A percentile compares a stretch with the other conserved stretches of the same genome.
phyloP scores from a whole-genome alignment of 1,140 invertebrate species.

The Kradibia gibbosae region DNA sequence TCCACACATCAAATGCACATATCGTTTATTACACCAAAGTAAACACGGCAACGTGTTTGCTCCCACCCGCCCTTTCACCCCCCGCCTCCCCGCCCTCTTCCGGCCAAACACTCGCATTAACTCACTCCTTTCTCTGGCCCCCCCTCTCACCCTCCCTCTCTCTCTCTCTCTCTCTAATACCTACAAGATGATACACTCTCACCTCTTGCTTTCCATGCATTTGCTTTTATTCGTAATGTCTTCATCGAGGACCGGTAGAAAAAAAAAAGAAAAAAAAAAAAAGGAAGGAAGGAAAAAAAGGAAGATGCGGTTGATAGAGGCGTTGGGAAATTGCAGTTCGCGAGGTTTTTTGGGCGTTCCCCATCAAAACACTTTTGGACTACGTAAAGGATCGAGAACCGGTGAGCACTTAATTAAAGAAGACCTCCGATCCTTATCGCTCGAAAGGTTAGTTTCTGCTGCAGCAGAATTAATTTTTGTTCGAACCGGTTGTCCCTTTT shows the following conservation, averaged over 20 bases:
- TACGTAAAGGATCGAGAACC: neutral
- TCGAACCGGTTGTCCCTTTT: neutral
- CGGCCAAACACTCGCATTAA: neutral
- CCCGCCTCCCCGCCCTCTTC: too few relatives aligned
- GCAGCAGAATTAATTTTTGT: neutral
- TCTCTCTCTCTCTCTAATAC: neutral
- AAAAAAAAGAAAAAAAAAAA: neutral
- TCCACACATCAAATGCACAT: neutral
- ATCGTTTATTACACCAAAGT: conserved; percentile 39
- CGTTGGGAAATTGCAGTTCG: conserved; percentile 23
- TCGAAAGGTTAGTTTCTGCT: neutral
- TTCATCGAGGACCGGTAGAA: neutral
- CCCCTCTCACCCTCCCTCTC: neutral
- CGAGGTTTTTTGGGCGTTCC: neutral
- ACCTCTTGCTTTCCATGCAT: neutral
- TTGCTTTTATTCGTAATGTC: conserved; percentile 27
- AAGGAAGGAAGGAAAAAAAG: neutral
- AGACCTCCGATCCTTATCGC: neutral
- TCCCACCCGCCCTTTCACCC: neutral
- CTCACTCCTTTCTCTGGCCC: neutral
- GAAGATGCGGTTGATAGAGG: neutral
- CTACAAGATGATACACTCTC: neutral
- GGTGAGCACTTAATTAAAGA: conserved; percentile 23
- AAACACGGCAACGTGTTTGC: conserved; percentile 31
- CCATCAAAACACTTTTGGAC: conserved; percentile 20